Evolutionary conservation across 2,113 vertebrate species (phyloP).

Genomic region (Peromyscus leucopus): DNA sequence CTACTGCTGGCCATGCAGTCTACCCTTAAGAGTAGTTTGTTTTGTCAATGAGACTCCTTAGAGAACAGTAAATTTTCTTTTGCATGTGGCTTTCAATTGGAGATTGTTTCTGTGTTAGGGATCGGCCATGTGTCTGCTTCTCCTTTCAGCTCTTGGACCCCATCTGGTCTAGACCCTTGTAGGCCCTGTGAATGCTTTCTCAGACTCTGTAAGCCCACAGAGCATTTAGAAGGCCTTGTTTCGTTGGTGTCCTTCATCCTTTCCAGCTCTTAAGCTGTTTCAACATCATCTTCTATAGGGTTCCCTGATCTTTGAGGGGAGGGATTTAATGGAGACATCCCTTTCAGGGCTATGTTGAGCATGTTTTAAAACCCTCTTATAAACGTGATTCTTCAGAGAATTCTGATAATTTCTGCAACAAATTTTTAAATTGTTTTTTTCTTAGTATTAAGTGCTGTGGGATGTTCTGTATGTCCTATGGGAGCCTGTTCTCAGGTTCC

Average conservation of each 20-base stretch:
- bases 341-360: background rate
- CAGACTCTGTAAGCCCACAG: background rate
- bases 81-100: background rate
- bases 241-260: background rate
- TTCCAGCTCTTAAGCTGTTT: background rate
- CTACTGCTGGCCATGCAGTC: too few species aligned
- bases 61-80: background rate
- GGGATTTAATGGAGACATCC: background rate
- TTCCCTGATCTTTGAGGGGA: background rate
- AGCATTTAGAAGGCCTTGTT: background rate
- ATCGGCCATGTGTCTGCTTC: background rate
- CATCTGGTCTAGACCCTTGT: background rate
- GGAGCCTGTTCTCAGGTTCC: too few species aligned
- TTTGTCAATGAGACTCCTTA: background rate
- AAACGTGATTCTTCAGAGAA: too few species aligned
- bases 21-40: too few species aligned
- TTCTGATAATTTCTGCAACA: too few species aligned
- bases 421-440: too few species aligned
- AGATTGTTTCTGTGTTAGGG: background rate
- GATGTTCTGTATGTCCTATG: too few species aligned
- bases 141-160: background rate
- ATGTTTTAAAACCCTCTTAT: too few species aligned
- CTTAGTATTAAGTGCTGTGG: too few species aligned
- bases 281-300: background rate
- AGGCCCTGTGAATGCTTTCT: background rate